A percentile compares a stretch with the other conserved stretches of the same genome.
Evolutionary conservation across 2,113 vertebrate genomes (phyloP).

Genomic region (Tretioscincus oriximinensis): DNA sequence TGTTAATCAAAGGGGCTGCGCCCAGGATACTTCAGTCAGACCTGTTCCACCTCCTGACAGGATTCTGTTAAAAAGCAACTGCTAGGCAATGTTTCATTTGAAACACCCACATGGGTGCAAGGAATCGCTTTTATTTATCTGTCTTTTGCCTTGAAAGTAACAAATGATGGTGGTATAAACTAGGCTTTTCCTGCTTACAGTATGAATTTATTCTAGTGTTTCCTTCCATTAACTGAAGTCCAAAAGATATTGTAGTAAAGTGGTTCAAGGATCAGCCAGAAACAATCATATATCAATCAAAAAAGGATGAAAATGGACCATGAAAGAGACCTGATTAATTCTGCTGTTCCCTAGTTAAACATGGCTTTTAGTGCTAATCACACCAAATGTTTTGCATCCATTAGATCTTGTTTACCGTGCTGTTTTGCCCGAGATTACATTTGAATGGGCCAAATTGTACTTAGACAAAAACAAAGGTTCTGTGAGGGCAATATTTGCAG

Average conservation of each 20-base stretch:
- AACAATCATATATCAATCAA: neutral
- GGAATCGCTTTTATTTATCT: neutral
- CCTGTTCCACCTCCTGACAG: conserved; percentile 27
- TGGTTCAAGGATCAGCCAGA: neutral
- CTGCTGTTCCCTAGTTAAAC: neutral
- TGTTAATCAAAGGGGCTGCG: conserved; percentile 49
- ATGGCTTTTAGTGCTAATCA: neutral
- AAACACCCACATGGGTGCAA: neutral
- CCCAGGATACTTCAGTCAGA: conserved; percentile 20
- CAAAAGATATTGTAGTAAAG: neutral
- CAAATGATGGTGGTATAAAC: neutral
- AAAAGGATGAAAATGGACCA: neutral
- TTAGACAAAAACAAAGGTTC: neutral
- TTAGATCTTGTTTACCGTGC: conserved; percentile 2
- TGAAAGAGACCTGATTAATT: neutral
- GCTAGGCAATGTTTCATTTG: conserved; percentile 10
- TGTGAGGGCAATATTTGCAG: neutral
- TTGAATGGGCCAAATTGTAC: neutral
- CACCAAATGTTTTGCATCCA: neutral
- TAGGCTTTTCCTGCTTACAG: neutral
- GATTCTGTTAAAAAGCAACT: neutral
- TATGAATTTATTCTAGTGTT: neutral
- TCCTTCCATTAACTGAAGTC: neutral
- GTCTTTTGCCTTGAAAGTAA: conserved; percentile 5
- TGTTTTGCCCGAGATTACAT: neutral